Base-by-base conservation (phyloP, 2,888 invertebrate genomes). In the Rotaria sp. region DNA sequence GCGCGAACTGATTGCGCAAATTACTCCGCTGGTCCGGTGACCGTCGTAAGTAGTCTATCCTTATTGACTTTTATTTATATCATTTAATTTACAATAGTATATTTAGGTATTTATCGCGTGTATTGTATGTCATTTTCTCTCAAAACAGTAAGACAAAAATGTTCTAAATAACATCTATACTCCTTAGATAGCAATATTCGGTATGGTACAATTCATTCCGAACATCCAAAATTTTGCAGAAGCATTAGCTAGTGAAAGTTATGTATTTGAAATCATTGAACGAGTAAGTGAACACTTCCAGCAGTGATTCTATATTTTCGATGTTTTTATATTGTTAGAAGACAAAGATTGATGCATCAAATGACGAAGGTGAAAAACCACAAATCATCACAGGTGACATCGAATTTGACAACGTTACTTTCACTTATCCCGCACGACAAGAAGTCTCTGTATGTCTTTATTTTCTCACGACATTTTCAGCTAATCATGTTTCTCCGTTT, bases 211-310 rank as follows among this genome's bases (percentile, higher is more conserved):
- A 87, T 90, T 90, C 8, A 89, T 89, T 7, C 91, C 91, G 0
- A 89, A 88, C 85, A 38, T 91, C 0, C 89, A 89, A 86, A 88
- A 88, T 52, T 87, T 90, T 38, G 88, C 89, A 2, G 88, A 89
- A 11, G 91, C 90, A 0, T 87, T 90, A 85, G 90, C 90, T 48
- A 90, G 90, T 24, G 95, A 95, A 0, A 93, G 93, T 0, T 92
- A 93, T n/a, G 93, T 96, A 8, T 96, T 93, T 89, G 91, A 93
- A 10, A 93, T 95, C 15, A 93, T 96, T 85, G 95, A 95, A 89
- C 92, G 94, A 85, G 75, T 75, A 24, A 38, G 10, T 30, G 10
- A n/a, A 15, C 11, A 57, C 7, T 26, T 1, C 7, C 1, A 10
- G 57, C 1, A 57, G 1, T 13, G 1, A 24, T 35, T 4, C 1